These are phyloP conservation scores for Eurystomus glaucurus DNA, from an alignment of 2,797 vertebrate species.

Conservation along the genomic window DNA sequence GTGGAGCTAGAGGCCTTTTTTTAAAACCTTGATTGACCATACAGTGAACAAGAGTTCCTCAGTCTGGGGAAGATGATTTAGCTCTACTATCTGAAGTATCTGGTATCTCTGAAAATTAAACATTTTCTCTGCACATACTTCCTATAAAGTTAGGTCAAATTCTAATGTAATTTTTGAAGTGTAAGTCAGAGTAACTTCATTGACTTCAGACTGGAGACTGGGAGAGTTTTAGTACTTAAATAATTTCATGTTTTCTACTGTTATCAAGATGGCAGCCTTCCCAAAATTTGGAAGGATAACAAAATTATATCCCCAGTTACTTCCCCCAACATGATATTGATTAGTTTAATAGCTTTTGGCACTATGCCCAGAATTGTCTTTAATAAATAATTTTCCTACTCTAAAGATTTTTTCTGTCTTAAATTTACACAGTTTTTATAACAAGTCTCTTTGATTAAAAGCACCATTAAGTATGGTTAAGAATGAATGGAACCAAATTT, in stretches of 20 bases:
- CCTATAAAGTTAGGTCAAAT: neutral
- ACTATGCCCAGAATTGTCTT: conserved; percentile 16
- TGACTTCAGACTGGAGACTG: neutral
- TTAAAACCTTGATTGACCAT: neutral
- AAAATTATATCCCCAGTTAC: conserved; percentile 3
- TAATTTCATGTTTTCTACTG: neutral
- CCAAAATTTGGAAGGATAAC: neutral
- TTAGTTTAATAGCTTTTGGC: conserved; percentile 31
- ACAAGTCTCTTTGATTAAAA: conserved; percentile 65
- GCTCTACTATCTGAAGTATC: neutral
- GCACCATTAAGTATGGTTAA: conserved; percentile 45
- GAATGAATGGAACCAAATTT: conserved; percentile 29
- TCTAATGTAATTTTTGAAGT: neutral
- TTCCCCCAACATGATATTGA: conserved; percentile 21
- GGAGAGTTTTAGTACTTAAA: neutral
- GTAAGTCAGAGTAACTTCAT: neutral
- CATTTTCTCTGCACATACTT: neutral
- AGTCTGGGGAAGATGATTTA: neutral
- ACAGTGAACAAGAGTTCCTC: neutral
- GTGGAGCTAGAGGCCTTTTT: neutral
- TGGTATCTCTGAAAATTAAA: neutral
- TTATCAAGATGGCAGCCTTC: conserved; percentile 13
- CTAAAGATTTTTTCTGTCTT: conserved; percentile 17
- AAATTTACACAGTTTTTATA: conserved; percentile 40
- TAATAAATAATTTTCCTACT: conserved; percentile 49